Conservation (phyloP, 2,797 vertebrate species). For the Mus caroli region DNA sequence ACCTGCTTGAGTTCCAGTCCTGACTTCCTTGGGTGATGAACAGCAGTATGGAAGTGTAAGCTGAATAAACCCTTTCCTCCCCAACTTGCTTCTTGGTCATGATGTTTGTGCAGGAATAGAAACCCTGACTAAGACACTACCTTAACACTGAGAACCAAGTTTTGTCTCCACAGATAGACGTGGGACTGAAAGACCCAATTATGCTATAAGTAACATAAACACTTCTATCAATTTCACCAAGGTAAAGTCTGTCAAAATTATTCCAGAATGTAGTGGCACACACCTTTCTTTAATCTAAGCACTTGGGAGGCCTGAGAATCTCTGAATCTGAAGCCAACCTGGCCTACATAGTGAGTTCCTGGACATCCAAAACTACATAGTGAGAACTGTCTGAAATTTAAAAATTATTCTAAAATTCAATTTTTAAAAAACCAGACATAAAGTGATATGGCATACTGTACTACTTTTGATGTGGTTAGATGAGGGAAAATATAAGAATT, state of each 20-base stretch:
- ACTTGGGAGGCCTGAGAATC: not conserved
- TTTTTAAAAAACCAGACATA: conserved; percentile 39
- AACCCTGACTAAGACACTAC: no score
- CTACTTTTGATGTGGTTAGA: conserved; percentile 10
- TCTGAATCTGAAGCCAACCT: not conserved
- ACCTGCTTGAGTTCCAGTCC: no score
- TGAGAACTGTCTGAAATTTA: not conserved
- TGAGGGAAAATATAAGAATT: conserved; percentile 52
- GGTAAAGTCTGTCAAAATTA: conserved; percentile 45
- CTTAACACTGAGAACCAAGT: not conserved
- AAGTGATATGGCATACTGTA: conserved; percentile 10
- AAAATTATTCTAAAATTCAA: conserved; percentile 50
- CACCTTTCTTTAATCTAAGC: not conserved
- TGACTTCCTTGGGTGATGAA: no score
- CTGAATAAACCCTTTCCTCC: no score
- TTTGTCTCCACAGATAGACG: not conserved
- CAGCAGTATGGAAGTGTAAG: no score
- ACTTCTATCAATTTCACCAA: conserved; percentile 52
- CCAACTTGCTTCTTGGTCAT: no score
- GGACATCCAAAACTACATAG: not conserved
- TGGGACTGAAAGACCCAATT: not conserved
- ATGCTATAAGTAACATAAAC: conserved; percentile 47
- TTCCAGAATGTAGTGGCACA: not conserved
- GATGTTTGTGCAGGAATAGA: no score
- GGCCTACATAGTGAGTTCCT: not conserved